phyloP scores from a whole-genome alignment of 2,888 invertebrate genomes.

The Mongoloraphidia duomilia region DNA sequence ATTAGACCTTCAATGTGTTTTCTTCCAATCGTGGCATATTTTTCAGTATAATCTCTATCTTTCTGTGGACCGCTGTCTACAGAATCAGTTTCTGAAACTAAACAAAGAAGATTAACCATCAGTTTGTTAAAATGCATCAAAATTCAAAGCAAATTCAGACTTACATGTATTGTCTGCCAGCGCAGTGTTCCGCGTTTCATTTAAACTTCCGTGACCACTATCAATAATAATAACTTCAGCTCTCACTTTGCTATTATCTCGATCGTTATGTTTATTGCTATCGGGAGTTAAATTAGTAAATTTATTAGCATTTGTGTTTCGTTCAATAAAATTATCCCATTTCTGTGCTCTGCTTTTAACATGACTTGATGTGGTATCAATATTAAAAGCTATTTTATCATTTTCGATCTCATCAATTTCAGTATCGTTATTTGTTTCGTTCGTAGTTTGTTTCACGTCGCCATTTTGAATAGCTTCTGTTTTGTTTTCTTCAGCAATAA shows the following conservation, averaged over 20 bases:
- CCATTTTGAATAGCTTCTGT: slow-evolving; percentile 19
- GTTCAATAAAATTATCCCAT: slow-evolving; percentile 4
- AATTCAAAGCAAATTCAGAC: too few relatives aligned
- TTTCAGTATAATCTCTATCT: slow-evolving; percentile 46
- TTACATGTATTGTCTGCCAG: too few relatives aligned
- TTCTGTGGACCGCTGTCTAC: slow-evolving; percentile 34
- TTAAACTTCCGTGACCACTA: too few relatives aligned
- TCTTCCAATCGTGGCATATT: slow-evolving; percentile 27
- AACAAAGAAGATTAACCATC: slow-evolving; percentile 8
- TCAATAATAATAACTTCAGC: too few relatives aligned
- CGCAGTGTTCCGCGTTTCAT: too few relatives aligned
- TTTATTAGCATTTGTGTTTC: neutral
- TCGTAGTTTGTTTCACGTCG: slow-evolving; percentile 23
- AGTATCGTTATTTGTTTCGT: slow-evolving; percentile 10
- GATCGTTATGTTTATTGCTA: neutral
- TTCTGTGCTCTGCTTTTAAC: neutral
- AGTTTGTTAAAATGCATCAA: too few relatives aligned
- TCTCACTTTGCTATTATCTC: too few relatives aligned
- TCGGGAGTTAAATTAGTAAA: neutral
- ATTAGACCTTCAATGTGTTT: slow-evolving; percentile 10
- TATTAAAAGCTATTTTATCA: slow-evolving; percentile 1
- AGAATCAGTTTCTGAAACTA: slow-evolving; percentile 24
- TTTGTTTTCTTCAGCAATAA: neutral
- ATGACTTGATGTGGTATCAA: neutral
- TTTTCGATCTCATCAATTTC: neutral